A percentile compares a stretch with the other conserved stretches of the same genome.
Evolutionary conservation across 2,113 vertebrate genomes (phyloP).

Genomic region (Alligator sinensis): DNA sequence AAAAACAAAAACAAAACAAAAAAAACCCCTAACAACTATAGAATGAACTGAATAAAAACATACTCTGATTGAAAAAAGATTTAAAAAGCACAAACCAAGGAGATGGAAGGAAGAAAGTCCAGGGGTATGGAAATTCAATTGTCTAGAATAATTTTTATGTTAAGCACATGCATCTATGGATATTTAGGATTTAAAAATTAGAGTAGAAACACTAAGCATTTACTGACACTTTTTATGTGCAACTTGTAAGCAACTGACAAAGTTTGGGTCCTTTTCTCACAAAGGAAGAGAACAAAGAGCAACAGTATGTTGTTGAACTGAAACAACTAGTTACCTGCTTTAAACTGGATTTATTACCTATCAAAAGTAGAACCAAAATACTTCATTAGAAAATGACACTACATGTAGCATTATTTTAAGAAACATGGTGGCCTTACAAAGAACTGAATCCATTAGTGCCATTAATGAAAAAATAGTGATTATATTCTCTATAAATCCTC

Average conservation of each 20-base stretch:
- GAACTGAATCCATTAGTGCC: not conserved
- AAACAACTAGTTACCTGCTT: not conserved
- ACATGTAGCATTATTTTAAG: not conserved
- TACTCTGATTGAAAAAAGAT: constrained; percentile 55
- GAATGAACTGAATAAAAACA: constrained; percentile 47
- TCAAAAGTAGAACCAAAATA: not conserved
- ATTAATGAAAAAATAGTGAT: not conserved
- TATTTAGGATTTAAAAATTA: constrained; percentile 44
- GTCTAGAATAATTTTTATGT: constrained; percentile 51
- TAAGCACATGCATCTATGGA: constrained; percentile 39
- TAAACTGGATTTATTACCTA: not conserved
- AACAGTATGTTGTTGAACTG: not conserved
- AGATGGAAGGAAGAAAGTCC: constrained; percentile 58
- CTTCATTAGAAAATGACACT: not conserved
- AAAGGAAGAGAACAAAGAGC: not conserved
- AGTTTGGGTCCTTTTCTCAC: not conserved
- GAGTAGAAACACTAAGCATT: constrained; percentile 57
- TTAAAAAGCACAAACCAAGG: constrained; percentile 52
- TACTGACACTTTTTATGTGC: constrained; percentile 10
- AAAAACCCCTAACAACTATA: too few relatives aligned
- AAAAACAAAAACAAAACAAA: constrained; percentile 13
- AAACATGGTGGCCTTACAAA: not conserved
- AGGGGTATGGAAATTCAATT: constrained; percentile 80
- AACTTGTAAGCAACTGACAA: constrained; percentile 30
- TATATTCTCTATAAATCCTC: not conserved